A percentile compares a stretch with the other conserved stretches of the same genome.
These are phyloP conservation scores for Cercopithecus neglectus DNA, from an alignment of 2,797 vertebrate genomes.

Conservation along the genomic window DNA sequence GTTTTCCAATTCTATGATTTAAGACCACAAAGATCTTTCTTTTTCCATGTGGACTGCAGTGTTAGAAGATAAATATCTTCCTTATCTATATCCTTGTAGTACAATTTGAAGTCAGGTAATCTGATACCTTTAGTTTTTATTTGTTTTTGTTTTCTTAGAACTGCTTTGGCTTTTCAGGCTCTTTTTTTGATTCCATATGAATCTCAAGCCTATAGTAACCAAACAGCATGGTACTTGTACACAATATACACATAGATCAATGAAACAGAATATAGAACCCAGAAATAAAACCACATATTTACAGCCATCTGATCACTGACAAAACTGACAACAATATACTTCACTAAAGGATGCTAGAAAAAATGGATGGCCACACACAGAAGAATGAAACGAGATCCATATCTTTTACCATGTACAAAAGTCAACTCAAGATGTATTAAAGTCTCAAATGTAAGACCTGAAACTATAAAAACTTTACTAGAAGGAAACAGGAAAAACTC, in stretches of 20 bases:
- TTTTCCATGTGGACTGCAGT: background rate
- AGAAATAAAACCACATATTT: background rate
- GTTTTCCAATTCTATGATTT: background rate
- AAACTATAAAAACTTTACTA: background rate
- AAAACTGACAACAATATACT: background rate
- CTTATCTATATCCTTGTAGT: background rate
- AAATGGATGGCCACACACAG: background rate
- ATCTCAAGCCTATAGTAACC: background rate
- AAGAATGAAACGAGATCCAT: background rate
- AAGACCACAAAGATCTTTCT: background rate
- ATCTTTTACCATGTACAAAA: background rate
- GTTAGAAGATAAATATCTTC: background rate
- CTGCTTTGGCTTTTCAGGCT: background rate
- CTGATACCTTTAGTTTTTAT: background rate
- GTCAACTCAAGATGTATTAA: background rate
- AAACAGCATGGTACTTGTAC: background rate
- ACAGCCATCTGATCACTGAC: background rate
- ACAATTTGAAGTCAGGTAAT: background rate
- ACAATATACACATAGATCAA: background rate
- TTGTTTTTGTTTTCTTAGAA: background rate
- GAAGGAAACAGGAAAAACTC: background rate
- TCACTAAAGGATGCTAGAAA: background rate
- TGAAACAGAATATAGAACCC: background rate
- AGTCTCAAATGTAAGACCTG: background rate
- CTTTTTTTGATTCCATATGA: background rate